Percentiles rank a stretch among this genome's conserved stretches.
These are phyloP conservation scores for Natator depressus DNA, from an alignment of 2,113 vertebrate species.

Conservation along the genomic window DNA sequence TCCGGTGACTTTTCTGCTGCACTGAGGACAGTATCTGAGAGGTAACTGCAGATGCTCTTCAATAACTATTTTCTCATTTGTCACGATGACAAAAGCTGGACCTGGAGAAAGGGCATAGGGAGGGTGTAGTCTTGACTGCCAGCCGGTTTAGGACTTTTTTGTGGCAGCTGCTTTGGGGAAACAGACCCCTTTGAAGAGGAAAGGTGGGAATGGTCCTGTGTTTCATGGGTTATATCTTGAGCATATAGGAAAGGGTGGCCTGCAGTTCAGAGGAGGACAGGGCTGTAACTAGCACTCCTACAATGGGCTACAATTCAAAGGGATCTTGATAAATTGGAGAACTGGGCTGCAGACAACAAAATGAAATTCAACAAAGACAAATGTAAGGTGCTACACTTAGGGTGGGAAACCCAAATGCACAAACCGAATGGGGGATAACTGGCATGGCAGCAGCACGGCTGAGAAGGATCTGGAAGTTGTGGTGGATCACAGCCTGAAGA, in stretches of 20 bases:
- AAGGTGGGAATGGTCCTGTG: neutral
- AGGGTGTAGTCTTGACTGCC: neutral
- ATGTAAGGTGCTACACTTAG: neutral
- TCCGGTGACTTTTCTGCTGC: neutral
- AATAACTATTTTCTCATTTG: constrained; percentile 41
- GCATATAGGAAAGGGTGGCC: neutral
- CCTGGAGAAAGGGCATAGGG: neutral
- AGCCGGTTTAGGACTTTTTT: neutral
- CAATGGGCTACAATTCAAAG: neutral
- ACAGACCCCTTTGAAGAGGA: neutral
- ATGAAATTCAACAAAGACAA: neutral
- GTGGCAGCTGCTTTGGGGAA: neutral
- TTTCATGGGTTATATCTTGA: neutral
- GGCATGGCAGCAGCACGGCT: neutral
- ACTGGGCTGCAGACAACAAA: neutral
- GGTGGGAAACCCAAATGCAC: neutral
- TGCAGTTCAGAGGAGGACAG: neutral
- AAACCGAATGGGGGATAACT: neutral
- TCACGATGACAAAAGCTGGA: constrained; percentile 41
- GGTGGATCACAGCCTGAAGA: neutral
- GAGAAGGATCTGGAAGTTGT: neutral
- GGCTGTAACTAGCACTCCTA: neutral
- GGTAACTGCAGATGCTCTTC: neutral
- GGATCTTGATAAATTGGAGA: neutral
- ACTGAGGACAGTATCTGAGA: neutral